Conservation (phyloP, 2,888 invertebrate species). For the Ochropleura leucogaster region DNA sequence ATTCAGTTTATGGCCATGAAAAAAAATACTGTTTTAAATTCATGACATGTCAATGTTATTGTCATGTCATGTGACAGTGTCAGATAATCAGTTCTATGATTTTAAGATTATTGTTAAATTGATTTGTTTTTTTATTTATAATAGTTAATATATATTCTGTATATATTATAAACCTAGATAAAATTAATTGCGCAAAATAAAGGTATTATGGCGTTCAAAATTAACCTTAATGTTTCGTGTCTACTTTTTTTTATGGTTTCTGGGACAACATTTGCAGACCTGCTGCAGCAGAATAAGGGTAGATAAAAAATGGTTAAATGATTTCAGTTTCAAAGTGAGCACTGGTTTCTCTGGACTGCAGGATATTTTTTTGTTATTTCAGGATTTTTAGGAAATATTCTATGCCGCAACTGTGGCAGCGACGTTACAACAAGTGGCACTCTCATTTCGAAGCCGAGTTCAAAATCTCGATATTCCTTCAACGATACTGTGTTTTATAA, state of each 20-base stretch:
- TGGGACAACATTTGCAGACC: constrained; percentile 37
- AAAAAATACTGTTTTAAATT: too few relatives aligned
- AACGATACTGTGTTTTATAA: constrained; percentile 76
- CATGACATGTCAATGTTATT: too few relatives aligned
- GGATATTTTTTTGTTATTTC: constrained; percentile 54
- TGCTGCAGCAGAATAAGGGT: constrained; percentile 37
- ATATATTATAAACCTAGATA: neutral
- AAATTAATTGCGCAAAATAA: constrained; percentile 11
- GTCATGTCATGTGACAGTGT: neutral
- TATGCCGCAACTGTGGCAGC: constrained; percentile 80
- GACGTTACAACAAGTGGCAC: constrained; percentile 70
- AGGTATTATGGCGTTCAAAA: constrained; percentile 41
- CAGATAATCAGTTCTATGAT: neutral
- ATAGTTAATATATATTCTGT: neutral
- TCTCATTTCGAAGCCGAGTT: constrained; percentile 73
- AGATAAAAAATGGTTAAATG: constrained; percentile 38
- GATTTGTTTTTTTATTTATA: neutral
- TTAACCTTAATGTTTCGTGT: constrained; percentile 7
- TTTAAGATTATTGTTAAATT: neutral
- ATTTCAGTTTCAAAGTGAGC: constrained; percentile 24
- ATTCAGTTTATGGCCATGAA: too few relatives aligned
- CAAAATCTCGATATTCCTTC: constrained; percentile 71
- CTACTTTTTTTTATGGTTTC: constrained; percentile 30
- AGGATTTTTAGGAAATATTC: constrained; percentile 78
- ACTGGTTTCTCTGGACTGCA: neutral